Base-by-base conservation (phyloP, 2,113 vertebrate genomes). In the Natator depressus region DNA sequence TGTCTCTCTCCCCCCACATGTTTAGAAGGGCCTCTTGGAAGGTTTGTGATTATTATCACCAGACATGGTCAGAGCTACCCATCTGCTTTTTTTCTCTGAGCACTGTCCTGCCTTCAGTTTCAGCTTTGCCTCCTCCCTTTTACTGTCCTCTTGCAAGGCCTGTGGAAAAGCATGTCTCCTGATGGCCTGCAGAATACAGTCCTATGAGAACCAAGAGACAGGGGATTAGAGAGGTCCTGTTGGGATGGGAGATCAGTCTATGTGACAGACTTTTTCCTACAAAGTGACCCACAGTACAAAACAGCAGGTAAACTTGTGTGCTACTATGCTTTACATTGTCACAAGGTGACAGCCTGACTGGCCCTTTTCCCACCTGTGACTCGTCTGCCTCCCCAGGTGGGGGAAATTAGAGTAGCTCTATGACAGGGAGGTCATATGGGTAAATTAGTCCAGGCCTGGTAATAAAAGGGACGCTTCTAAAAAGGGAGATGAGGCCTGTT, bases 121-220 rank as follows among this genome's bases (percentile, higher is more conserved):
- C 59, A 91, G 82, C 49, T 5, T 86, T 49, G 4, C 69, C 35
- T 88, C 85, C 27, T 31, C 29, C 27, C 12, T 14, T 31, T 85
- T 86, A 13, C 38, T 79, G 24, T 47, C 2, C 50, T 75, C 69
- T 49, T 84, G 35, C 0, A 0, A 89, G 3, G 16, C 42, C 72
- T 31, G 25, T 94, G 9, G 35, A 84, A 51, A 51, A 89, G 13
- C 59, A 62, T 49, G 19, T 12, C 86, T 24, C 59, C 54, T 53
- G 80, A 53, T 19, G 55, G 20, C 35, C 31, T 51, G 3, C 29
- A 31, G 49, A 78, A 49, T 3, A 27, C 27, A 16, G 69, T 78
- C 75, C 35, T 35, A 24, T 62, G 59, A 57, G 59, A 89, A 10
- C 50, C 31, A 20, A 90, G 24, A 20, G 13, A 50, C 51, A 81